Evolutionary conservation across 1,140 invertebrate species (phyloP).

Genomic region (Mycetomoellerius zeteki): DNA sequence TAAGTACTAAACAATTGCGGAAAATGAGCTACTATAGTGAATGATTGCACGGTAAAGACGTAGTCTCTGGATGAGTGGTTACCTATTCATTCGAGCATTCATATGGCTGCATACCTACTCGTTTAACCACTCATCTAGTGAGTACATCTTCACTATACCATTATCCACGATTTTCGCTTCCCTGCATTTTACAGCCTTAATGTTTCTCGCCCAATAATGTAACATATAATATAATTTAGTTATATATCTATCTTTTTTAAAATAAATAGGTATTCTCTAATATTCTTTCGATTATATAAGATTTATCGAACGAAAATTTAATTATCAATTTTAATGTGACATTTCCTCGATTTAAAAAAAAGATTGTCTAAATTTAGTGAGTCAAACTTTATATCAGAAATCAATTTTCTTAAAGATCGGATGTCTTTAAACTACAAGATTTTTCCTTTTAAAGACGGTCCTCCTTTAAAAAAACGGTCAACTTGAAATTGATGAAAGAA

Average conservation of each 20-base stretch:
- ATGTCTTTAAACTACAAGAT: neutral
- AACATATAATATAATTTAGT: neutral
- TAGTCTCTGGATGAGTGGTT: slow-evolving; percentile 29
- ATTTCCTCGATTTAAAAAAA: slow-evolving; percentile 23
- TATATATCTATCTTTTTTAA: slow-evolving; percentile 1
- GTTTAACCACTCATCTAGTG: slow-evolving; percentile 23
- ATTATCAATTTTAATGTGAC: neutral
- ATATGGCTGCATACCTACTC: slow-evolving; percentile 39
- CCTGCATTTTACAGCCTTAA: neutral
- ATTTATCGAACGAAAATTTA: neutral
- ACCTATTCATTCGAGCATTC: slow-evolving; percentile 28
- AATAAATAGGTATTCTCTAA: neutral
- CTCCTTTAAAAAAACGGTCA: neutral
- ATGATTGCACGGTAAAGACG: slow-evolving; percentile 22
- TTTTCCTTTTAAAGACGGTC: neutral
- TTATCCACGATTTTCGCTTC: slow-evolving; percentile 13
- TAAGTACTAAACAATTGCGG: neutral
- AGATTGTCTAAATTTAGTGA: neutral
- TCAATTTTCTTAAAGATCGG: neutral
- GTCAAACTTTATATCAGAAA: neutral
- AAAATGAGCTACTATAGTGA: neutral
- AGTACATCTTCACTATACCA: slow-evolving; percentile 14
- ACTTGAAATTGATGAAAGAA: neutral
- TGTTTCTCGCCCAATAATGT: neutral
- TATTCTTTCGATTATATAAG: neutral